These are phyloP conservation scores for Eueides isabella DNA, from an alignment of 1,140 invertebrate genomes.

Conservation along the genomic window DNA sequence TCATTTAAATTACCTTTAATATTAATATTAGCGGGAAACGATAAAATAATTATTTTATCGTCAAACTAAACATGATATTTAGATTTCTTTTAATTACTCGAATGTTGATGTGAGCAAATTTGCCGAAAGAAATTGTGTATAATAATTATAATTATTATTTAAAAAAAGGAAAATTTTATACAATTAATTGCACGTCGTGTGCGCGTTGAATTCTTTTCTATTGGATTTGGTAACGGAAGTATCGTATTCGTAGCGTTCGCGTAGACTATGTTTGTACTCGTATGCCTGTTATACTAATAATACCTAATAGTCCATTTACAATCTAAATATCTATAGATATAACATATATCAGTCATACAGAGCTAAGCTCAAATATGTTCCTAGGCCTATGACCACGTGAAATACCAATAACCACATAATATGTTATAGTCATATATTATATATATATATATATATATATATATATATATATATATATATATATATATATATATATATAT, in stretches of 20 bases:
- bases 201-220: constrained; percentile 43
- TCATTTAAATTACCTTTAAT: background rate
- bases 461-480: no score
- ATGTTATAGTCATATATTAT: no score
- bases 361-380: no score
- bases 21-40: background rate
- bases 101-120: background rate
- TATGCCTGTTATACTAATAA: background rate
- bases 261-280: background rate
- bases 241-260: background rate
- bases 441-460: no score
- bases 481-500: no score
- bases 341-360: no score
- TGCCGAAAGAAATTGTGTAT: background rate
- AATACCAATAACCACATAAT: no score
- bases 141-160: background rate
- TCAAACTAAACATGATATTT: background rate
- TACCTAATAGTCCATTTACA: background rate
- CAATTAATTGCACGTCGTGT: background rate
- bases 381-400: no score
- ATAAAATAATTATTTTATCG: background rate
- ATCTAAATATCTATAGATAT: background rate
- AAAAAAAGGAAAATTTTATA: background rate
- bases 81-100: background rate
- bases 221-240: background rate